Evolutionary conservation across 1,140 invertebrate species (phyloP).

Genomic region (Panagrolaimus sp.): DNA sequence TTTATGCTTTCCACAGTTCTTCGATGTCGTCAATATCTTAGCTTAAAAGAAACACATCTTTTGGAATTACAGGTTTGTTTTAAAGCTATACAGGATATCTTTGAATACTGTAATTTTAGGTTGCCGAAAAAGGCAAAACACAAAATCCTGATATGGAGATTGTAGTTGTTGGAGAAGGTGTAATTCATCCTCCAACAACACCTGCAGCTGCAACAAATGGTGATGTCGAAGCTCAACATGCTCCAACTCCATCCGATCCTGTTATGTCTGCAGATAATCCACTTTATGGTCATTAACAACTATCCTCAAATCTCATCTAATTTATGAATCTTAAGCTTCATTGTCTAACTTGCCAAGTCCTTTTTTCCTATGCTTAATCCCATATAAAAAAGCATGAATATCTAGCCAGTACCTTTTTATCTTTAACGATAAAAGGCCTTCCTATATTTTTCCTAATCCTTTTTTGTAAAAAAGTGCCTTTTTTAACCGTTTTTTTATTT

Average conservation of each 20-base stretch:
- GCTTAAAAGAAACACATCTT: constrained; percentile 22
- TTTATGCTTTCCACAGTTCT: constrained; percentile 21
- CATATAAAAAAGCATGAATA: no score
- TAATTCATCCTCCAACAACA: neutral
- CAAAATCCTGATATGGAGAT: constrained; percentile 7
- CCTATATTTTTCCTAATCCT: no score
- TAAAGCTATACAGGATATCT: neutral
- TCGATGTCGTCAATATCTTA: constrained; percentile 25
- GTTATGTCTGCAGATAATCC: constrained; percentile 9
- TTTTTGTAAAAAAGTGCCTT: no score
- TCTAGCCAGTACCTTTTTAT: no score
- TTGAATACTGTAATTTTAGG: constrained; percentile 17
- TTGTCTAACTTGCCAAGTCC: no score
- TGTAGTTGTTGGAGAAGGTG: neutral
- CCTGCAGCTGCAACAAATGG: neutral
- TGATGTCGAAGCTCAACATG: neutral
- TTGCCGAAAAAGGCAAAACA: constrained; percentile 6
- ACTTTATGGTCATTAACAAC: neutral
- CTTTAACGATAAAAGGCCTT: no score
- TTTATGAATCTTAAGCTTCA: no score
- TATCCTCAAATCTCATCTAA: no score
- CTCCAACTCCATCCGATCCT: neutral
- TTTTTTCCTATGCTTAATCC: no score
- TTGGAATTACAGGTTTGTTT: constrained; percentile 22
- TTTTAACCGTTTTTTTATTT: no score